These are phyloP conservation scores for Ecliptopera silaceata DNA, from an alignment of 2,888 invertebrate genomes.

Conservation along the genomic window DNA sequence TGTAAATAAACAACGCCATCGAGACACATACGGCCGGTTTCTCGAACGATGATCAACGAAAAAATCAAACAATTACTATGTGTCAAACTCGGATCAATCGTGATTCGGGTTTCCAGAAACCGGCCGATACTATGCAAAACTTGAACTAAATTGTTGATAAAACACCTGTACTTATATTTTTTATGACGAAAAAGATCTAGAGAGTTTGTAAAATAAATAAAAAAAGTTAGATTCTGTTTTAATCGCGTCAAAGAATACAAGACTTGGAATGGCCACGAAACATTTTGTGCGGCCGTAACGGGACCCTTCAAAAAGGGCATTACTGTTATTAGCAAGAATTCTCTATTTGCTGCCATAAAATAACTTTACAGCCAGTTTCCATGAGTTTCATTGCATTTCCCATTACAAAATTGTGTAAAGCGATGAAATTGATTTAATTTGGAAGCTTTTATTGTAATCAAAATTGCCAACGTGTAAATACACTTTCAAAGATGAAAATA, in stretches of 20 bases:
- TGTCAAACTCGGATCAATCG: no score
- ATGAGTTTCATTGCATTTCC: conserved; percentile 23
- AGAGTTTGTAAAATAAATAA: no score
- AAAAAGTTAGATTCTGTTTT: background rate
- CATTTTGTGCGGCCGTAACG: conserved; percentile 34
- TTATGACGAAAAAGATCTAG: no score
- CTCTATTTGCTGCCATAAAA: conserved; percentile 33
- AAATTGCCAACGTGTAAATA: background rate
- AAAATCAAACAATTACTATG: no score
- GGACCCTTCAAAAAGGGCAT: conserved; percentile 32
- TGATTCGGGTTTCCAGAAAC: no score
- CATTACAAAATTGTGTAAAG: conserved; percentile 23
- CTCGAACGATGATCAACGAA: no score
- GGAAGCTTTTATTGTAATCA: background rate
- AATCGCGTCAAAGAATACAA: background rate
- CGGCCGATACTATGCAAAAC: no score
- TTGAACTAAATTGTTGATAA: no score
- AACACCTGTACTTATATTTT: no score
- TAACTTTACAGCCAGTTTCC: conserved; percentile 28
- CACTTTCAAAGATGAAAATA: background rate
- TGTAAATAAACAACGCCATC: no score
- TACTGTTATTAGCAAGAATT: conserved; percentile 33
- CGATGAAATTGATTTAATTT: conserved; percentile 11
- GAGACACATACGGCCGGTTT: no score
- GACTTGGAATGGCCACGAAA: conserved; percentile 20